Base-by-base conservation (phyloP, 1,140 invertebrate species). In the Polyergus mexicanus region DNA sequence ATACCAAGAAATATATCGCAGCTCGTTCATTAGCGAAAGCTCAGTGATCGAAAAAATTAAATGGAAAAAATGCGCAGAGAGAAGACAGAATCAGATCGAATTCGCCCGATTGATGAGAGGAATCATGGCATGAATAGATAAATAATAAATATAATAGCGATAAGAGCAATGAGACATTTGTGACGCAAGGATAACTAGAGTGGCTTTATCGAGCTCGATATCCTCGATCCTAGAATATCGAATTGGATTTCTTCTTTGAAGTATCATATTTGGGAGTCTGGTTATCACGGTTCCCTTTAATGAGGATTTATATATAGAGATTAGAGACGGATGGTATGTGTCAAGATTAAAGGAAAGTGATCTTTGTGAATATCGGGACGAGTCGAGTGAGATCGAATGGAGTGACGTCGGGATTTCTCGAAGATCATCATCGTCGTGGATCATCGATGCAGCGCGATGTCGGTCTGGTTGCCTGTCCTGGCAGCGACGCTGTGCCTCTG, bases 361-460 rank as follows among this genome's bases (percentile, higher is more conserved):
- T 65, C 13, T 19, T 51, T 77, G 75, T 58, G 54, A 58, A 58
- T 16, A 72, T 2, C 25, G 22, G 51, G 35, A 71, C 44, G 35
- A 69, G 5, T 66, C 35, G 35, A 80, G 65, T 60, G 51, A 44
- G 54, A 81, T 81, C 76, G 84, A 89, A 69, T 68, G 77, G 71
- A 32, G 77, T 77, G 41, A 69, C 76, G 56, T 72, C 56, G 77
- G 66, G 56, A 89, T 90, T 88, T 86, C 72, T 66, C 63, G 86
- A 47, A 60, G 68, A 83, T 83, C 68, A 72, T 75, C 65, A 56
- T 80, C 41, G 76, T 77, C 72, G 66, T 86, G 76, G 68, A 77
- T 65, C 77, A 81, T 65, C 83, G 66, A 92, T 91, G 89, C 85
- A 90, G 84, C 89, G 92, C 90, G 77, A 95, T 94, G 94, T 92